Conservation (phyloP, 2,888 invertebrate species). For the Anaspis maculata region DNA sequence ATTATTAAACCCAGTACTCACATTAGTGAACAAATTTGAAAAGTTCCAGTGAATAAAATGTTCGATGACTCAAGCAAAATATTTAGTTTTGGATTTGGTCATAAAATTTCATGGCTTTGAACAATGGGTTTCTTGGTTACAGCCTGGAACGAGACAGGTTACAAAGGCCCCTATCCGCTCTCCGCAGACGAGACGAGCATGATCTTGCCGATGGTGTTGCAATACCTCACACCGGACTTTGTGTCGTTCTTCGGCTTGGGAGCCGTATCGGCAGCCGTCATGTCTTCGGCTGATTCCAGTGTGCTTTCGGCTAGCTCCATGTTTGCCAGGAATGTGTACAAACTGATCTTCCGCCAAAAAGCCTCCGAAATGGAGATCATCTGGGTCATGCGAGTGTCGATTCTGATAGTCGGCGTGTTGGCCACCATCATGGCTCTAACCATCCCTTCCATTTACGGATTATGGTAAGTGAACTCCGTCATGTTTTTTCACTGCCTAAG, state of each 20-base stretch:
- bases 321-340: slow-evolving; percentile 99
- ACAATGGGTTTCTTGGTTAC: no score
- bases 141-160: slow-evolving; percentile 96
- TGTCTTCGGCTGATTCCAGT: slow-evolving; percentile 99
- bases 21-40: no score
- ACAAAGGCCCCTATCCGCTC: slow-evolving; percentile 66
- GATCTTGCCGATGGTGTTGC: slow-evolving; percentile 94
- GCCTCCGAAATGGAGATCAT: slow-evolving; percentile 97
- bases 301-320: slow-evolving; percentile 96
- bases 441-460: slow-evolving; percentile 94
- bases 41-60: no score
- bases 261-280: slow-evolving; percentile 97
- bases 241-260: slow-evolving; percentile 97
- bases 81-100: no score
- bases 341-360: slow-evolving; percentile 89
- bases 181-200: slow-evolving; percentile 77
- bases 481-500: no score
- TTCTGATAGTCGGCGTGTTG: slow-evolving; percentile 84
- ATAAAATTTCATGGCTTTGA: no score
- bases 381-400: slow-evolving; percentile 89
- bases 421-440: slow-evolving; percentile 95
- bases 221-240: slow-evolving; percentile 91
- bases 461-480: slow-evolving; percentile 57
- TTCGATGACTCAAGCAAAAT: no score
- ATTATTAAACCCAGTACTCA: no score